A percentile compares a stretch with the other conserved stretches of the same genome.
Evolutionary conservation across 2,113 vertebrate genomes (phyloP).

Genomic region (Morphnarchus princeps): DNA sequence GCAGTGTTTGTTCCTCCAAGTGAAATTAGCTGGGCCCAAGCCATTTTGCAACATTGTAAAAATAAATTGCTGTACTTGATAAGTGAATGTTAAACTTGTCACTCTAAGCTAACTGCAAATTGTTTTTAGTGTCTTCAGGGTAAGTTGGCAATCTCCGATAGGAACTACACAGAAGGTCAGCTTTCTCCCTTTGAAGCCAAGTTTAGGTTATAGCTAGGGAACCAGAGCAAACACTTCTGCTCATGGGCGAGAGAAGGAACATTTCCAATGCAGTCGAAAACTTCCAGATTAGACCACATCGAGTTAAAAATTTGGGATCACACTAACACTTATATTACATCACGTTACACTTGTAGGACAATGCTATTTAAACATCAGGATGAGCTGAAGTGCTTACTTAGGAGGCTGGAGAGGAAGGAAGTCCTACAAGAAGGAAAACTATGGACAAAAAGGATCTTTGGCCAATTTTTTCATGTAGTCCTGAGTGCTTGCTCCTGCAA

Average conservation of each 20-base stretch:
- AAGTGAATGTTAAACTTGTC: constrained; percentile 72
- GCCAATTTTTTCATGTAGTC: not conserved
- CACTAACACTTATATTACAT: not conserved
- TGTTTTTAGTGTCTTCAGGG: constrained; percentile 53
- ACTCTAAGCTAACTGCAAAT: constrained; percentile 58
- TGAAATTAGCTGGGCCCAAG: constrained; percentile 62
- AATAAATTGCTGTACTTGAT: constrained; percentile 71
- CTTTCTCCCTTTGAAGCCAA: constrained; percentile 54
- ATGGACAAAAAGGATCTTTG: not conserved
- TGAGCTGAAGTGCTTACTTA: not conserved
- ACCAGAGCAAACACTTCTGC: constrained; percentile 18
- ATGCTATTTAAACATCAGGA: not conserved
- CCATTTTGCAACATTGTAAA: constrained; percentile 71
- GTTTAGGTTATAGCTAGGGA: constrained; percentile 39
- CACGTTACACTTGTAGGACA: not conserved
- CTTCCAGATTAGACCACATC: not conserved
- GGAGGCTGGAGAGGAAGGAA: not conserved
- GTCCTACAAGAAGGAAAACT: not conserved
- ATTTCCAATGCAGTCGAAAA: constrained; percentile 6
- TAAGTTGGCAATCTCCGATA: constrained; percentile 43
- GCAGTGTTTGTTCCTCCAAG: constrained; percentile 62
- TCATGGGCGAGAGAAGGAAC: not conserved
- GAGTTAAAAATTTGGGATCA: not conserved
- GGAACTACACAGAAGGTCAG: constrained; percentile 17
- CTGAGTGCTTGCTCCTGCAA: not conserved